Conservation (phyloP, 2,113 vertebrate species). For the Callipepla squamata region DNA sequence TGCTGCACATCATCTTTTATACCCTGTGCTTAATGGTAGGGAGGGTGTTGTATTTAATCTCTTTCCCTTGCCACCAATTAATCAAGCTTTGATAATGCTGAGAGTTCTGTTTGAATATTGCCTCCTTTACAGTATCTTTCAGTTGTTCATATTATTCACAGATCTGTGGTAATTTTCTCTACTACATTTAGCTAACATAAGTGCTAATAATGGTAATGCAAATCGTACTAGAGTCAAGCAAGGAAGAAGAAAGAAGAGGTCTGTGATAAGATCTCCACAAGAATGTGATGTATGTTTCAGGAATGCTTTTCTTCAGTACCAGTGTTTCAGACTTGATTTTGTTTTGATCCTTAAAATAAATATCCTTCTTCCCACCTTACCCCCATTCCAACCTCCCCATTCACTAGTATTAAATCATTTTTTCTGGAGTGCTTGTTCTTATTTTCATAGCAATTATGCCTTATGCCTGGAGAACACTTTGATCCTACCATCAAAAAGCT, state of each 20-base stretch:
- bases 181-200: background rate
- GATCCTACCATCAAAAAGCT: conserved; percentile 42
- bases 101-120: background rate
- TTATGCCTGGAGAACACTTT: conserved; percentile 2
- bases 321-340: conserved; percentile 31
- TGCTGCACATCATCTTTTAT: background rate
- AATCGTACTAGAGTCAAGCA: background rate
- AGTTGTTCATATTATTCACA: background rate
- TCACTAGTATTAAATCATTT: background rate
- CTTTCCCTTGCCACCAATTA: background rate
- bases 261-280: background rate
- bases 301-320: conserved; percentile 17
- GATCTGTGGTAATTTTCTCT: background rate
- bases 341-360: conserved; percentile 44
- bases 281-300: conserved; percentile 25
- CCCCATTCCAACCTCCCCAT: background rate
- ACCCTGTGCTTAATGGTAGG: background rate
- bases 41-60: background rate
- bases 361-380: background rate
- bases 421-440: background rate
- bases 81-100: background rate
- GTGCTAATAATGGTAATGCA: background rate
- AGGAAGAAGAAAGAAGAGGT: background rate
- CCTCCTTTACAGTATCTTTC: background rate
- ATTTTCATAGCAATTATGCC: conserved; percentile 8